These are phyloP conservation scores for Heterotis niloticus DNA, from an alignment of 2,113 vertebrate genomes.

Conservation along the genomic window DNA sequence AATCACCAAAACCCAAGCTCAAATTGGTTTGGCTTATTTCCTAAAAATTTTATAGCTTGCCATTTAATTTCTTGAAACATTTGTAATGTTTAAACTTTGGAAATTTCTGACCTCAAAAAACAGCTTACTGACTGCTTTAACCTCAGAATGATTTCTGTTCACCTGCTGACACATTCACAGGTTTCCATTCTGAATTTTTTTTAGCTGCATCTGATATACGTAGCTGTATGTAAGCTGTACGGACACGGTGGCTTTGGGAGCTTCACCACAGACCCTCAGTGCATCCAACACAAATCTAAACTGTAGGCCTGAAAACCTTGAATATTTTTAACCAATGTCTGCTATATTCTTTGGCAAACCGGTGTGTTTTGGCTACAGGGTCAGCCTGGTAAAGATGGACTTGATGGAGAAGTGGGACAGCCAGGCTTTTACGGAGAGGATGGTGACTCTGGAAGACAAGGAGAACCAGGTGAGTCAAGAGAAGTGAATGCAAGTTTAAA, in stretches of 20 bases:
- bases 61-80: background rate
- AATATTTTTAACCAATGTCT: too few species aligned
- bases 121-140: background rate
- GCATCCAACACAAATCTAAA: too few species aligned
- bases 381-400: slow-evolving; percentile 58
- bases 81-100: too few species aligned
- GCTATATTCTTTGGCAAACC: too few species aligned
- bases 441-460: slow-evolving; percentile 61
- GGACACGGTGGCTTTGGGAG: background rate
- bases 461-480: slow-evolving; percentile 54
- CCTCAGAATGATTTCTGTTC: background rate
- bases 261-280: background rate
- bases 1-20: background rate
- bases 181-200: background rate
- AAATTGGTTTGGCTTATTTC: background rate
- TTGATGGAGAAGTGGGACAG: slow-evolving; percentile 57
- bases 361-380: slow-evolving; percentile 53
- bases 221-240: background rate
- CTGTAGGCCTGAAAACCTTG: too few species aligned
- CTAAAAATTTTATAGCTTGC: background rate
- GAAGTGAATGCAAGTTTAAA: background rate
- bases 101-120: background rate
- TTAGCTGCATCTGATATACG: background rate
- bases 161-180: background rate
- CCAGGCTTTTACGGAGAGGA: slow-evolving; percentile 67